Conservation (phyloP, 2,888 invertebrate genomes). For the Coremacera marginata region DNA sequence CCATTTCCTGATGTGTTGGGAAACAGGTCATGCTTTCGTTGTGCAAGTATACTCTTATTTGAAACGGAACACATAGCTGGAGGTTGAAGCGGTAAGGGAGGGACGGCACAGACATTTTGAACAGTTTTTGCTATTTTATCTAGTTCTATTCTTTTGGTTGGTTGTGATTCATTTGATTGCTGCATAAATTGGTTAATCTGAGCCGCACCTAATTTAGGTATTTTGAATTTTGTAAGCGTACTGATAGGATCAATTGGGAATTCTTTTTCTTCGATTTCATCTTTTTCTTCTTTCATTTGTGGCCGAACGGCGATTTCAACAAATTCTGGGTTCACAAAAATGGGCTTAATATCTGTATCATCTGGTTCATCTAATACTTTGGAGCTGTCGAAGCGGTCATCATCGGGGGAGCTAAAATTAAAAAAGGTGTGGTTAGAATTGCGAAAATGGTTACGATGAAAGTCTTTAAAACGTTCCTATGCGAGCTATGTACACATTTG, state of each 20-base stretch:
- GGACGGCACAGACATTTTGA: conserved; percentile 42
- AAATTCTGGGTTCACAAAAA: not conserved
- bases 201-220: conserved; percentile 43
- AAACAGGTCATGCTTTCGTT: not conserved
- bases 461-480: no score
- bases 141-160: conserved; percentile 12
- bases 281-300: not conserved
- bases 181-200: not conserved
- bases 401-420: conserved; percentile 50
- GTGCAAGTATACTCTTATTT: not conserved
- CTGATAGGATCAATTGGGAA: not conserved
- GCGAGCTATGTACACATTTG: no score
- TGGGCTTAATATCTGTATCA: not conserved
- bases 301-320: not conserved
- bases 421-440: not conserved
- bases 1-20: not conserved
- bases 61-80: not conserved
- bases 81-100: conserved; percentile 29
- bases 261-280: not conserved
- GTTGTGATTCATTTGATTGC: not conserved
- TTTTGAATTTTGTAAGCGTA: conserved; percentile 44
- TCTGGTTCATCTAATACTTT: not conserved
- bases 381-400: conserved; percentile 49
- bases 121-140: conserved; percentile 46
- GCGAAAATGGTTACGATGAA: no score